These are phyloP conservation scores for Xylota sylvarum DNA, from an alignment of 2,888 invertebrate species.

Conservation along the genomic window DNA sequence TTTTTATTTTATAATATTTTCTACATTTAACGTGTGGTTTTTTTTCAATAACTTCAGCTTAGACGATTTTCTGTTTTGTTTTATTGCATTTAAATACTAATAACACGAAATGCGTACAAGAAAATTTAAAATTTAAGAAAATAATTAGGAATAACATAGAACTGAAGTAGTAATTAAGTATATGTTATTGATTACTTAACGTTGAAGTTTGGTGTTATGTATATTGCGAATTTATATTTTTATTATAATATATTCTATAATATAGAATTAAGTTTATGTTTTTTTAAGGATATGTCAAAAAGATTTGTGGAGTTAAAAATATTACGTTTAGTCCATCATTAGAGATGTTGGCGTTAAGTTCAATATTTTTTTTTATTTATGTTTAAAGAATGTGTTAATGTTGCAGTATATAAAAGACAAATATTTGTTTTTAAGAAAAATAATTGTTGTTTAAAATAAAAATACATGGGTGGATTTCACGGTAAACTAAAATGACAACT, in stretches of 20 bases:
- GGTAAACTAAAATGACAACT: too few relatives aligned
- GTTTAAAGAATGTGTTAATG: not conserved
- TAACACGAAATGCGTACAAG: not conserved
- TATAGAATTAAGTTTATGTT: not conserved
- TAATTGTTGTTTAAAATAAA: not conserved
- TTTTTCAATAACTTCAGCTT: slow-evolving; percentile 24
- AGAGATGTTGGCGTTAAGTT: slow-evolving; percentile 8
- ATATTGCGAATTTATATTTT: not conserved
- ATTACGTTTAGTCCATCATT: not conserved
- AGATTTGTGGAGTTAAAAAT: slow-evolving; percentile 31
- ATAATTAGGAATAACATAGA: not conserved
- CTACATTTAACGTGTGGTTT: slow-evolving; percentile 28
- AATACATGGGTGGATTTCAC: not conserved
- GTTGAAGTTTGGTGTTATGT: slow-evolving; percentile 2
- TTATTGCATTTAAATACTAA: not conserved
- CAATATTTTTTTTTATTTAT: not conserved
- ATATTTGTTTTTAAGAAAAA: not conserved
- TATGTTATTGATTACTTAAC: slow-evolving; percentile 1
- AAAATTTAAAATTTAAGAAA: not conserved
- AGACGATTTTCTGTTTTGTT: not conserved
- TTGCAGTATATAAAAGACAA: not conserved
- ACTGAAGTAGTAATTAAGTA: not conserved
- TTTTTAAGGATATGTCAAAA: slow-evolving; percentile 34
- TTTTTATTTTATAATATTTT: slow-evolving; percentile 40
- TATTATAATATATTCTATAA: too few relatives aligned